Percentiles rank a stretch among this genome's conserved stretches.
Conservation (phyloP, 1,140 invertebrate species). For the Calosoma granatense region DNA sequence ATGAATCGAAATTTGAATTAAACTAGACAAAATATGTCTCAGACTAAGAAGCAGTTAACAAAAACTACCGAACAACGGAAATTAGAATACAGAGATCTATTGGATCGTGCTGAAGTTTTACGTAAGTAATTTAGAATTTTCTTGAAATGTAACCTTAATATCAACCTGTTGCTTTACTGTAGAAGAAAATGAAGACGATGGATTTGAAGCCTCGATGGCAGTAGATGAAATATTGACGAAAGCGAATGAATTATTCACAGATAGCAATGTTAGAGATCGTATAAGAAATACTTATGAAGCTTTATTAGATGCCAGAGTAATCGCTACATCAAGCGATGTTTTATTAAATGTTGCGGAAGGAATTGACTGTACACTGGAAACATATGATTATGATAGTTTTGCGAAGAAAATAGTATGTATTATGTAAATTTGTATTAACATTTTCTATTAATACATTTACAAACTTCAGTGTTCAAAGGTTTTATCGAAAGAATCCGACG, state of each 20-base stretch:
- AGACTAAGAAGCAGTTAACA: not conserved
- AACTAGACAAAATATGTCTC: no score
- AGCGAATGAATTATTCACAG: constrained; percentile 29
- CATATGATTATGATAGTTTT: constrained; percentile 37
- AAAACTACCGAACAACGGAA: not conserved
- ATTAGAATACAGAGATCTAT: not conserved
- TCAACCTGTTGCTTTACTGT: constrained; percentile 17
- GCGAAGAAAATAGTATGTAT: constrained; percentile 25
- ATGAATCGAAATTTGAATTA: no score
- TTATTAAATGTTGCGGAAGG: constrained; percentile 35
- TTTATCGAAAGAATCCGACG: constrained; percentile 24
- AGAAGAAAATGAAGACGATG: constrained; percentile 26
- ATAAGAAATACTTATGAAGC: constrained; percentile 37
- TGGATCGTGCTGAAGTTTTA: not conserved
- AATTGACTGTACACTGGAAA: constrained; percentile 35
- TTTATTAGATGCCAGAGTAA: constrained; percentile 36
- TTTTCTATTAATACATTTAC: constrained; percentile 11
- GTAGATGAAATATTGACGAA: constrained; percentile 30
- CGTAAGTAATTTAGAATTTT: not conserved
- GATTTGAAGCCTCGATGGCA: constrained; percentile 31
- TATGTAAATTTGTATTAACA: constrained; percentile 10
- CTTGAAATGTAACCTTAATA: not conserved
- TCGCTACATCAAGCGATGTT: constrained; percentile 35
- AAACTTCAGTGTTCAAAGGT: constrained; percentile 11
- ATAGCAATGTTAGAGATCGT: constrained; percentile 32